Conservation (phyloP, 2,888 invertebrate species). For the Gryllus longicercus region DNA sequence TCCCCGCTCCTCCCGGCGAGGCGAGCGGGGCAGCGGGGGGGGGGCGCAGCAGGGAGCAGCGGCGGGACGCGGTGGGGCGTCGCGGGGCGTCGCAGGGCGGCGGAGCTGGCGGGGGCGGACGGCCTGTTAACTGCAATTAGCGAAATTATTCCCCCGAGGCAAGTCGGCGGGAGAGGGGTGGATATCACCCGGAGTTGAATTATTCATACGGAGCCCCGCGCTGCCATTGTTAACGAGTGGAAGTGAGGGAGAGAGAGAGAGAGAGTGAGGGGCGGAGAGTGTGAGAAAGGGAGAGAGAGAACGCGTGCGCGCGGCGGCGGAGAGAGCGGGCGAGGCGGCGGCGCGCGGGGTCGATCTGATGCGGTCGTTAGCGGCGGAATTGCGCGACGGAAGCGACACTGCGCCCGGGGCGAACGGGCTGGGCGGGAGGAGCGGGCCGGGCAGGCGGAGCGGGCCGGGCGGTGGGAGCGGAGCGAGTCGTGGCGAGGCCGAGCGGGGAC, state of each 20-base stretch:
- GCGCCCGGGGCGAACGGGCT: background rate
- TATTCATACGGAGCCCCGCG: constrained; percentile 9
- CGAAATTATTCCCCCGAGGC: constrained; percentile 17
- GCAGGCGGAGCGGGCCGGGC: background rate
- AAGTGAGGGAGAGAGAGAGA: constrained; percentile 2
- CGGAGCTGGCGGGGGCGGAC: constrained; percentile 1
- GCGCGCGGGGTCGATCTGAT: constrained; percentile 7
- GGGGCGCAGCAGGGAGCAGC: too few relatives aligned
- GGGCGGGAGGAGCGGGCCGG: background rate
- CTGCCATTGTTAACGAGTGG: constrained; percentile 17
- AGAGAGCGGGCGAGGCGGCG: background rate
- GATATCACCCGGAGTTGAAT: constrained; percentile 17
- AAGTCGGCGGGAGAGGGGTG: constrained; percentile 3
- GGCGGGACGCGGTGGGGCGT: too few relatives aligned
- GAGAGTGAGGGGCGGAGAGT: background rate
- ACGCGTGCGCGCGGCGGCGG: background rate
- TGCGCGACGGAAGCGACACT: constrained; percentile 17
- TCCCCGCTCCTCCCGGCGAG: background rate
- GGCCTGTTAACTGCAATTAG: constrained; percentile 17
- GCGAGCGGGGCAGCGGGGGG: background rate
- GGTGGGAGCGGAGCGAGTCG: background rate
- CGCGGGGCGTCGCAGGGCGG: background rate
- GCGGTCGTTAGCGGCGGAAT: constrained; percentile 17
- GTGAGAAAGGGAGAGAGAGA: background rate
- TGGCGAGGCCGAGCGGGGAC: background rate